These are phyloP conservation scores for Polylopha cassiicola DNA, from an alignment of 2,888 invertebrate species.

Conservation along the genomic window DNA sequence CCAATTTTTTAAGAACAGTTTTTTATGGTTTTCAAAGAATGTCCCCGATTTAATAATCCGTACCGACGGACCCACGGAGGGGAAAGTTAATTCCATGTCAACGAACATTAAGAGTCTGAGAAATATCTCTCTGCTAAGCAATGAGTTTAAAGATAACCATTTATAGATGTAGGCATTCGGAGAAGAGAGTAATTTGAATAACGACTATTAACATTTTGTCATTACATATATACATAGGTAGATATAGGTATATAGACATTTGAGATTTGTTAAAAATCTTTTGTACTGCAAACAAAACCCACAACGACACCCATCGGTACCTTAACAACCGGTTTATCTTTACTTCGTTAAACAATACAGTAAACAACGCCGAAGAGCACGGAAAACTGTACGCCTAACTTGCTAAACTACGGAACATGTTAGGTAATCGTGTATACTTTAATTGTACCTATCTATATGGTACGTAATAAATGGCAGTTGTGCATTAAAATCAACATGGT, in stretches of 20 bases:
- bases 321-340: background rate
- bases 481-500: too few relatives aligned
- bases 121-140: background rate
- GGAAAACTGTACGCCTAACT: conserved; percentile 5
- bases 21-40: conserved; percentile 36
- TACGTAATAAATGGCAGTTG: too few relatives aligned
- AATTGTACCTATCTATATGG: too few relatives aligned
- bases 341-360: conserved; percentile 5
- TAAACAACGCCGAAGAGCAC: conserved; percentile 10
- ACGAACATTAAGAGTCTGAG: conserved; percentile 32
- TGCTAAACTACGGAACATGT: conserved; percentile 1
- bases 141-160: background rate
- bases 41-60: conserved; percentile 11
- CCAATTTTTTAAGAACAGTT: conserved; percentile 52
- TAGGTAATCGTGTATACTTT: too few relatives aligned
- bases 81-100: conserved; percentile 41
- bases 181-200: too few relatives aligned
- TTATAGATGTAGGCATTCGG: too few relatives aligned
- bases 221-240: too few relatives aligned
- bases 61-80: conserved; percentile 25
- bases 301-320: conserved; percentile 1
- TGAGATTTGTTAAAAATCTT: too few relatives aligned
- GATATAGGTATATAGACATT: too few relatives aligned
- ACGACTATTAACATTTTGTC: too few relatives aligned
- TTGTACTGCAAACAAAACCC: too few relatives aligned